These are phyloP conservation scores for Calliphora vicina DNA, from an alignment of 1,140 invertebrate species.

Conservation along the genomic window DNA sequence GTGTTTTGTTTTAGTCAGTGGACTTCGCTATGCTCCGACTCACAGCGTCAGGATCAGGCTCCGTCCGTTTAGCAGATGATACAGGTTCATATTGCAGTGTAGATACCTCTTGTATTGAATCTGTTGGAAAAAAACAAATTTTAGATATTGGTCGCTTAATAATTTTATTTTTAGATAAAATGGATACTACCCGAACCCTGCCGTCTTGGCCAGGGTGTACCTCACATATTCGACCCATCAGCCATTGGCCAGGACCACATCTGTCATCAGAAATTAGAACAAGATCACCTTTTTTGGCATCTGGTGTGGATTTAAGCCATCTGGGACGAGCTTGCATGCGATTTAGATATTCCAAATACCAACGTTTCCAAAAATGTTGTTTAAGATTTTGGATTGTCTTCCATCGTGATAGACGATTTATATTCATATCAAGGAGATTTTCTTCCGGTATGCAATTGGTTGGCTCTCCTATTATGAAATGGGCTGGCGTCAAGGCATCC, in stretches of 20 bases:
- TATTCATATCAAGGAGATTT: conserved; percentile 30
- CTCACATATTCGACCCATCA: too few species aligned
- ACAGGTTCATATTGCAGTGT: too few species aligned
- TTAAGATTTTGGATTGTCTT: background rate
- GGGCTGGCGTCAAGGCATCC: conserved; percentile 44
- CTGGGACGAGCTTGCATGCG: conserved; percentile 49
- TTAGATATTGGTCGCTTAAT: conserved; percentile 28
- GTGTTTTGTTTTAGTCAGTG: too few species aligned
- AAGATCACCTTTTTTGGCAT: background rate
- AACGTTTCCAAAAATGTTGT: background rate
- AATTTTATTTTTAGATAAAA: conserved; percentile 31
- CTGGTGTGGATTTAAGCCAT: conserved; percentile 38
- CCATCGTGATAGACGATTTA: background rate
- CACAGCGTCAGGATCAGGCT: too few species aligned
- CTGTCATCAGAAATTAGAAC: conserved; percentile 37
- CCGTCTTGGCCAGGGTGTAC: conserved; percentile 43
- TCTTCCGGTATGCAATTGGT: too few species aligned
- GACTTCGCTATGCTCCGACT: too few species aligned
- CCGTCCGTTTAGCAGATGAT: too few species aligned
- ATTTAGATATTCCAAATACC: conserved; percentile 10
- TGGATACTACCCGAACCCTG: conserved; percentile 34
- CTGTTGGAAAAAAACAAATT: background rate
- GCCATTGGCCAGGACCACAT: conserved; percentile 49
- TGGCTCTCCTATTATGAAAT: conserved; percentile 46
- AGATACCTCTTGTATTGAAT: background rate